phyloP scores from a whole-genome alignment of 2,113 vertebrate genomes.

The Aspidoscelis tigris region DNA sequence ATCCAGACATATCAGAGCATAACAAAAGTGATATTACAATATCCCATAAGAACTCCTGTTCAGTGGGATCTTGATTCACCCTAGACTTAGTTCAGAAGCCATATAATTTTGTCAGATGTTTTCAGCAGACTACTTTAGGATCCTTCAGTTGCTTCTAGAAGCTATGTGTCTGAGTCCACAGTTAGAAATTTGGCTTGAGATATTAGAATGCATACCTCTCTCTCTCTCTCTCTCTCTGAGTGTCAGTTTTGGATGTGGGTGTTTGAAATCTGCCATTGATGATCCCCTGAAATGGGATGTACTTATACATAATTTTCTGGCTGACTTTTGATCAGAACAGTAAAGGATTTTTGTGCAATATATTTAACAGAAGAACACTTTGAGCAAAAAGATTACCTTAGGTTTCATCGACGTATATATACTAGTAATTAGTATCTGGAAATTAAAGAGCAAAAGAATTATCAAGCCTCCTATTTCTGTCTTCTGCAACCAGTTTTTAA shows the following conservation, averaged over 20 bases:
- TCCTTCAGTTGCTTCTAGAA: background rate
- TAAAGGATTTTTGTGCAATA: slow-evolving; percentile 23
- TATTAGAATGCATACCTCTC: too few relatives aligned
- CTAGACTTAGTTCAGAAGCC: background rate
- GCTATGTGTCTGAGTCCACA: too few relatives aligned
- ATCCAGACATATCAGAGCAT: too few relatives aligned
- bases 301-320: background rate
- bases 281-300: background rate
- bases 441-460: slow-evolving; percentile 62
- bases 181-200: background rate
- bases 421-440: slow-evolving; percentile 60
- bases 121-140: background rate
- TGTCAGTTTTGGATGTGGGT: background rate
- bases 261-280: background rate
- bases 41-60: too few relatives aligned
- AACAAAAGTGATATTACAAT: background rate
- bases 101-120: too few relatives aligned
- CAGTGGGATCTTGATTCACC: too few relatives aligned
- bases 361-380: slow-evolving; percentile 2
- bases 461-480: slow-evolving; percentile 60
- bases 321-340: slow-evolving; percentile 14
- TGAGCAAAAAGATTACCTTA: slow-evolving; percentile 37
- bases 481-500: slow-evolving; percentile 49
- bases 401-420: slow-evolving; percentile 58
- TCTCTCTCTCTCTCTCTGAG: too few relatives aligned